phyloP scores from a whole-genome alignment of 1,140 invertebrate genomes.

The Physella acuta region DNA sequence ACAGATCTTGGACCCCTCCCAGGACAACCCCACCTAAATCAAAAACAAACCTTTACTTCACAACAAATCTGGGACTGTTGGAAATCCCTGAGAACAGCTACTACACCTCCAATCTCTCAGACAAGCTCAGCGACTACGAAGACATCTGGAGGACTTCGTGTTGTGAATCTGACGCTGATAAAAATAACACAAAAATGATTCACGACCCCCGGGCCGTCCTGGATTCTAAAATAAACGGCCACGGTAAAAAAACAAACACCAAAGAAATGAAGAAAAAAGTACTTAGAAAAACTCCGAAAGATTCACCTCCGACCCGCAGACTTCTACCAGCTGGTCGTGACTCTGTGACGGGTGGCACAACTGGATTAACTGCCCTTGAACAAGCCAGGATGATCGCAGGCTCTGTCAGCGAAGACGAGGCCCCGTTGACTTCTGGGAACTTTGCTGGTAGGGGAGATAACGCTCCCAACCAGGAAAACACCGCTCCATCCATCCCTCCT shows the following conservation, averaged over 20 bases:
- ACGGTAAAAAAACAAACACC: neutral
- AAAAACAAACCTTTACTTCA: slow-evolving; percentile 59
- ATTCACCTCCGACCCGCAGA: neutral
- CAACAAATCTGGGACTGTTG: slow-evolving; percentile 40
- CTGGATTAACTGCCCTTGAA: slow-evolving; percentile 13
- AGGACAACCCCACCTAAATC: slow-evolving; percentile 9
- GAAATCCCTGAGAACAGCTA: slow-evolving; percentile 63
- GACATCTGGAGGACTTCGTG: slow-evolving; percentile 76
- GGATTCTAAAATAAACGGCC: slow-evolving; percentile 8
- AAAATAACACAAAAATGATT: slow-evolving; percentile 16
- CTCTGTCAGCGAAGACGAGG: slow-evolving; percentile 15
- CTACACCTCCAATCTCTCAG: slow-evolving; percentile 81
- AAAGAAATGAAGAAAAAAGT: slow-evolving; percentile 16
- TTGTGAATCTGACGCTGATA: slow-evolving; percentile 27
- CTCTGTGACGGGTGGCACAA: slow-evolving; percentile 12
- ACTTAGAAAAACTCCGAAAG: slow-evolving; percentile 12
- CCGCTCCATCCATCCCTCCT: neutral
- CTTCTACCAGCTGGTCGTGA: neutral
- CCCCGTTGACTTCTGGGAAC: neutral
- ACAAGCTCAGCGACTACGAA: slow-evolving; percentile 93
- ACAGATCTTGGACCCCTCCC: slow-evolving; percentile 12
- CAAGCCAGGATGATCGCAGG: slow-evolving; percentile 20
- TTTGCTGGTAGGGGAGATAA: too few relatives aligned
- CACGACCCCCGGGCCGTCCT: slow-evolving; percentile 1
- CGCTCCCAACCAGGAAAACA: too few relatives aligned